Percentiles rank a stretch among this genome's conserved stretches.
These are phyloP conservation scores for Paramormyrops kingsleyae DNA, from an alignment of 2,113 vertebrate genomes.

Conservation along the genomic window DNA sequence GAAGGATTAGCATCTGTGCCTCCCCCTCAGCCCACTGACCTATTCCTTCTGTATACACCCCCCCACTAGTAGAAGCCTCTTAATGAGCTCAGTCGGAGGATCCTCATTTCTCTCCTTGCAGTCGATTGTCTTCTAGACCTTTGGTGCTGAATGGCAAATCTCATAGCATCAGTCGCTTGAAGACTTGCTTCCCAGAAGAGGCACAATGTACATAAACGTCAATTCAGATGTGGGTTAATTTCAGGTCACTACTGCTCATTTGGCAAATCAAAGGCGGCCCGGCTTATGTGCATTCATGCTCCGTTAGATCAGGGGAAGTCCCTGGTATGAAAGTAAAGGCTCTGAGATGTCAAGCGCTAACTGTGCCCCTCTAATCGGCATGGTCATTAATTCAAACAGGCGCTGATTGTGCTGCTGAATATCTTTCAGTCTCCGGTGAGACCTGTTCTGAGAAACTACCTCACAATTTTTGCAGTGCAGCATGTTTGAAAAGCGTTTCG, in stretches of 20 bases:
- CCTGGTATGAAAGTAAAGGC: not conserved
- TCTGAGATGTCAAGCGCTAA: not conserved
- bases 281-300: not conserved
- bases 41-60: not conserved
- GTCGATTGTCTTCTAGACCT: not conserved
- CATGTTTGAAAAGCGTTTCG: not conserved
- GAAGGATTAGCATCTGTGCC: not conserved
- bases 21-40: not conserved
- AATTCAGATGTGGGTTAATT: conserved; percentile 11
- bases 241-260: not conserved
- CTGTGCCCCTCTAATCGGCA: not conserved
- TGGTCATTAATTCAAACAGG: not conserved
- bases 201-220: conserved; percentile 5
- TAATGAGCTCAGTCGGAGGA: not conserved
- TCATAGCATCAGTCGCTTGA: not conserved
- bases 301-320: not conserved
- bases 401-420: not conserved
- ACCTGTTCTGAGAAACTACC: conserved; percentile 3
- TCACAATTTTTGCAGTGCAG: not conserved
- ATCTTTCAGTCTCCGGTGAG: not conserved
- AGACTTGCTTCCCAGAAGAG: not conserved
- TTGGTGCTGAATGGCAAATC: not conserved
- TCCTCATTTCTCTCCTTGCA: not conserved
- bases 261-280: not conserved
- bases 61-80: not conserved